Base-by-base conservation (phyloP, 2,797 vertebrate genomes). In the Leptodactylus fallax region DNA sequence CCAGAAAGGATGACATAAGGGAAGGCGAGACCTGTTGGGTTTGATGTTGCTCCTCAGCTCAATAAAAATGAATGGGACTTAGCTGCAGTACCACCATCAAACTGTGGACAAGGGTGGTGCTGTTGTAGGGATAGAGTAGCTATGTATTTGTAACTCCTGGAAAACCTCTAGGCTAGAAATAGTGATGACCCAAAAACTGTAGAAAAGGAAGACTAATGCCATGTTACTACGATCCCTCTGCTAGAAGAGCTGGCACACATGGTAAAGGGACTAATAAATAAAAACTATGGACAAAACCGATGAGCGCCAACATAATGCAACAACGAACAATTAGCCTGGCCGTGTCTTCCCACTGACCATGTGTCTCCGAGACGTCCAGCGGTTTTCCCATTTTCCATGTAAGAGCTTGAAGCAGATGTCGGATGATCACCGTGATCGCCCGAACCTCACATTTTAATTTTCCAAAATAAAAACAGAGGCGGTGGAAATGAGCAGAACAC, bases 391-490 rank as follows among this genome's bases (percentile, higher is more conserved):
- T 72, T 69, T 71, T 60, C 71, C 12, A 71, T 25, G 21, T 25
- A 71, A 45, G 53, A 72, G 74, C 60, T 71, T 25, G 55, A 55
- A 82, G n/a, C 79, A 82, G 79, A 83, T 83, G 87, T 21, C 78
- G 5, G 8, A 5, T 49, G 74, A 69, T 79, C 58, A 65, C 69
- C 67, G 27, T 25, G n/a, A 83, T 47, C 23, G 36, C 53, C 49
- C 47, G 67, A 72, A 81, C 79, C 72, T 87, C 72, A 56, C 81
- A 23, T 69, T 87, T 84, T 51, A n/a, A 88, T 85, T 80, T 53
- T 80, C 74, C n/a, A 85, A 85, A 88, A 88, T 88, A 88, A 88
- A 88, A 84, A 84, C 63, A 72, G 61, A 25, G 53, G 45, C 60
- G 8, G 56, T 60, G 87, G 55, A 85, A 89, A 82, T 56, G 79